Percentiles rank a stretch among this genome's conserved stretches.
Conservation (phyloP, 2,888 invertebrate genomes). For the Drosophila subsilvestris region DNA sequence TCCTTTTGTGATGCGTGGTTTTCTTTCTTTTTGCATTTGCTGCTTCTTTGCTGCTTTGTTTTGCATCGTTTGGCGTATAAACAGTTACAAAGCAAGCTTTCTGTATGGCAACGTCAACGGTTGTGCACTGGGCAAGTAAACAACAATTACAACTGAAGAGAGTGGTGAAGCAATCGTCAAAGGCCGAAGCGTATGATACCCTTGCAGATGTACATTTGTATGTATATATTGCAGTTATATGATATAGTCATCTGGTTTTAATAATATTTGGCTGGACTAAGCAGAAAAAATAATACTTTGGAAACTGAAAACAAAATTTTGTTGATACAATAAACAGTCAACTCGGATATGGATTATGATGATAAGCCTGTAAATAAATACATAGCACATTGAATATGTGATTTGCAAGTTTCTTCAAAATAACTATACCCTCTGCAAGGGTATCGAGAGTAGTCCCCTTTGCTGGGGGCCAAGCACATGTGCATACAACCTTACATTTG, state of each 20-base stretch:
- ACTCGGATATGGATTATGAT: too few species aligned
- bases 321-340: too few species aligned
- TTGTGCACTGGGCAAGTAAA: conserved; percentile 66
- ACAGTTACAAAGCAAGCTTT: conserved; percentile 64
- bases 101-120: conserved; percentile 73
- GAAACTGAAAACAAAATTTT: too few species aligned
- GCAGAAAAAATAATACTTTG: too few species aligned
- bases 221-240: not conserved
- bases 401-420: not conserved
- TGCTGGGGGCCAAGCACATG: conserved; percentile 58
- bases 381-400: too few species aligned
- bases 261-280: too few species aligned
- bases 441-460: conserved; percentile 37
- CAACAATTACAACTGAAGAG: conserved; percentile 35
- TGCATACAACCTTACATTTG: conserved; percentile 2
- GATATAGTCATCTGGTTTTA: not conserved
- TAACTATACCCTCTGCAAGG: conserved; percentile 1
- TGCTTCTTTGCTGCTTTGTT: conserved; percentile 44
- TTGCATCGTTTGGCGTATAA: conserved; percentile 66
- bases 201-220: not conserved
- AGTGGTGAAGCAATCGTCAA: conserved; percentile 25
- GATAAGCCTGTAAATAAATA: too few species aligned
- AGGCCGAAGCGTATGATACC: not conserved
- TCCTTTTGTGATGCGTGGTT: conserved; percentile 39
- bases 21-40: conserved; percentile 44